Evolutionary conservation across 1,140 invertebrate species (phyloP).

Genomic region (Aphelenchoides besseyi): DNA sequence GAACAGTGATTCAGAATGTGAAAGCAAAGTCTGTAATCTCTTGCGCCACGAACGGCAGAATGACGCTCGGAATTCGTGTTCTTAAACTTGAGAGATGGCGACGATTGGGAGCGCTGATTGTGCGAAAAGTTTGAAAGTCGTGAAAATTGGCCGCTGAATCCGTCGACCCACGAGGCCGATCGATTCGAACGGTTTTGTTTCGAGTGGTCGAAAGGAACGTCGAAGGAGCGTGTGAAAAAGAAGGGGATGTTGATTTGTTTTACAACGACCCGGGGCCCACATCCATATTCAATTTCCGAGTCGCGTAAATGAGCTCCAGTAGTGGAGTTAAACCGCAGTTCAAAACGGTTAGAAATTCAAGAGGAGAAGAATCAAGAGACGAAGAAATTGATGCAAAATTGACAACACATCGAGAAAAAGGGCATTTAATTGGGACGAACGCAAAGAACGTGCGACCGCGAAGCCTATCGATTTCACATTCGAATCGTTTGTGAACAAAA

Average conservation of each 20-base stretch:
- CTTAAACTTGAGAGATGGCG: neutral
- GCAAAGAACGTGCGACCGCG: neutral
- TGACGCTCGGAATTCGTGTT: neutral
- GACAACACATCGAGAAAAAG: neutral
- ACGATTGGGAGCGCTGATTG: neutral
- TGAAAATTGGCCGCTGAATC: neutral
- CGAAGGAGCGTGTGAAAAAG: too few relatives aligned
- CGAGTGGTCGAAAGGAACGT: neutral
- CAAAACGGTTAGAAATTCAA: neutral
- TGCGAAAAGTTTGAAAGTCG: neutral
- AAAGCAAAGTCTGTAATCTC: conserved; percentile 7
- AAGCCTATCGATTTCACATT: neutral
- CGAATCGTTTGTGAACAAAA: neutral
- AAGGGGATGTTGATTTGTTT: too few relatives aligned
- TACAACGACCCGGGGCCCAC: neutral
- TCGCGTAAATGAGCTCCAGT: too few relatives aligned
- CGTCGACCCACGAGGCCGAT: neutral
- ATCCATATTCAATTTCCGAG: conserved; percentile 3
- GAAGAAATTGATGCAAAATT: neutral
- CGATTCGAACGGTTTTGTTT: neutral
- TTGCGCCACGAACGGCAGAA: neutral
- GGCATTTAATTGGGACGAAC: neutral
- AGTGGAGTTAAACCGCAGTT: too few relatives aligned
- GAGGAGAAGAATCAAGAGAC: neutral
- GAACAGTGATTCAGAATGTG: neutral